phyloP scores from a whole-genome alignment of 2,888 invertebrate genomes.

The Mystacides longicornis region DNA sequence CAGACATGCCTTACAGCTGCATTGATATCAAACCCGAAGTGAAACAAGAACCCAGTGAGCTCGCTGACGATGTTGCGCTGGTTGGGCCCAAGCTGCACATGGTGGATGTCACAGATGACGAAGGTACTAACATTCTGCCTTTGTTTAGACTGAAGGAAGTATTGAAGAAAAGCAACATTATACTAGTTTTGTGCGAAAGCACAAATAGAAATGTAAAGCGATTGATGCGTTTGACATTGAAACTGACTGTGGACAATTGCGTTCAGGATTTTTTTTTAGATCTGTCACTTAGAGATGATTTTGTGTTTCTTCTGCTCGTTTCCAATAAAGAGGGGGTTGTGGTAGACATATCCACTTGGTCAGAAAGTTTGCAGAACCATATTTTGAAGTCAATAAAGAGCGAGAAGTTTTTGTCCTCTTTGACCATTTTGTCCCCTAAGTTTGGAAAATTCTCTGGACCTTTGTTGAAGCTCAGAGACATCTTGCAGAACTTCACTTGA shows the following conservation, averaged over 20 bases:
- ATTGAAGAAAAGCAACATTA: not conserved
- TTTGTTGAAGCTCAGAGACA: too few species aligned
- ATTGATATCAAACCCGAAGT: not conserved
- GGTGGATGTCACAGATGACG: not conserved
- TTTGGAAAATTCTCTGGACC: not conserved
- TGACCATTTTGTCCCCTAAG: not conserved
- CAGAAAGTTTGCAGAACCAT: not conserved
- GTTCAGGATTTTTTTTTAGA: not conserved
- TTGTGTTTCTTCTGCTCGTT: not conserved
- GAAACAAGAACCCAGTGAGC: too few species aligned
- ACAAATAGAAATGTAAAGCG: not conserved
- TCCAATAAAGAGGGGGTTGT: not conserved
- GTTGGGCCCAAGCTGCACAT: not conserved
- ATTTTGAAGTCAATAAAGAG: not conserved
- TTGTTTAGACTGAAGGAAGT: not conserved
- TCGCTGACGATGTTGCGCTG: not conserved
- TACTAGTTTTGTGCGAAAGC: not conserved
- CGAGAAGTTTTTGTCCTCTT: not conserved
- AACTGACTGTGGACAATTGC: not conserved
- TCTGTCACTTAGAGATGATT: not conserved
- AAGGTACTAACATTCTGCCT: not conserved
- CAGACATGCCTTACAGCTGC: not conserved
- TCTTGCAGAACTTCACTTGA: too few species aligned
- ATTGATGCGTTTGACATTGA: not conserved
- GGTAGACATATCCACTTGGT: not conserved